These are phyloP conservation scores for Psittacula derbiana DNA, from an alignment of 2,797 vertebrate species.

Conservation along the genomic window DNA sequence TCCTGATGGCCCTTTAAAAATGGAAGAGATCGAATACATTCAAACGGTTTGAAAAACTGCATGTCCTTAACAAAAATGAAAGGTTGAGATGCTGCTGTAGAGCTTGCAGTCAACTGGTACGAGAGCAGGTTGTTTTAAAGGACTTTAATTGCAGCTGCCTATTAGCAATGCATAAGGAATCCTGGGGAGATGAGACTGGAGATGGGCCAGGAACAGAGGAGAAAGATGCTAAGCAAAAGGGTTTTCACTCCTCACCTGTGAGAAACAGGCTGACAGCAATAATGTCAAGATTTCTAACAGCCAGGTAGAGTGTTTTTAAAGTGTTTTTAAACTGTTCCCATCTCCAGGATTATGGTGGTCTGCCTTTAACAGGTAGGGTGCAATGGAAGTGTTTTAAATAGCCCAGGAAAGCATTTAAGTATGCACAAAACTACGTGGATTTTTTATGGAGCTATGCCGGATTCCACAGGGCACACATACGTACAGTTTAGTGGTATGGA, in stretches of 20 bases:
- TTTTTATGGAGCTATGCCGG: background rate
- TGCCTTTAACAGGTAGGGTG: background rate
- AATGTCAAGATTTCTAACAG: background rate
- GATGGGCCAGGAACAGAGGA: background rate
- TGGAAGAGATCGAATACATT: background rate
- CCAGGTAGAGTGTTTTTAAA: background rate
- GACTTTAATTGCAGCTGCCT: background rate
- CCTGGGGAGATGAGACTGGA: background rate
- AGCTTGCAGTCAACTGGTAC: background rate
- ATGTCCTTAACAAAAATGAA: background rate
- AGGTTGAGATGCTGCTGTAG: background rate
- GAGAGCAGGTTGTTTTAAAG: background rate
- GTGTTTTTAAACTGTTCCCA: background rate
- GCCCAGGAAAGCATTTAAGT: background rate
- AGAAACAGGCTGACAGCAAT: background rate
- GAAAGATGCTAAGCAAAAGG: background rate
- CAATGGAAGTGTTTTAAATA: background rate
- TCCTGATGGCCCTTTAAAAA: background rate
- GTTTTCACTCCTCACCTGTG: background rate
- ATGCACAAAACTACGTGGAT: background rate
- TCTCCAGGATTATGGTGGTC: background rate
- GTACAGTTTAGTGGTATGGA: background rate
- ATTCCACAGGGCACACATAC: accelerated
- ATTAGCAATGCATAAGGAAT: background rate
- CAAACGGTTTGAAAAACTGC: background rate